Conservation (phyloP, 2,113 vertebrate genomes). For the Caracal caracal region DNA sequence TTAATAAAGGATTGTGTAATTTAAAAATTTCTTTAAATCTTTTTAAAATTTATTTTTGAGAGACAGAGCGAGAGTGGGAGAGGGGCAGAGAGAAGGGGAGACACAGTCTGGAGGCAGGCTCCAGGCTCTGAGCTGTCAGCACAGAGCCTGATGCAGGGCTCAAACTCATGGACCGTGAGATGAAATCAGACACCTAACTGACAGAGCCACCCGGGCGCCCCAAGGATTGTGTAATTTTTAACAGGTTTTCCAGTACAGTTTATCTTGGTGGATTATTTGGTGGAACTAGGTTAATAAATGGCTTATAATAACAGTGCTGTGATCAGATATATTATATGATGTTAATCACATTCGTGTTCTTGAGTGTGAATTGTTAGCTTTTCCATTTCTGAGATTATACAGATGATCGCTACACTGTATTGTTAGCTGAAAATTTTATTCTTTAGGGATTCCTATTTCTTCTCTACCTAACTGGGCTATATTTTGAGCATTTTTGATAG, state of each 20-base stretch:
- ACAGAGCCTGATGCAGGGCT: too few relatives aligned
- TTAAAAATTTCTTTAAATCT: background rate
- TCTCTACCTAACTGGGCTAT: background rate
- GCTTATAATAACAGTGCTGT: background rate
- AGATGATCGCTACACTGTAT: background rate
- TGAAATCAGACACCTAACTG: too few relatives aligned
- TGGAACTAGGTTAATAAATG: conserved; percentile 25
- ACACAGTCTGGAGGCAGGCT: too few relatives aligned
- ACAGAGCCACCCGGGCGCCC: too few relatives aligned
- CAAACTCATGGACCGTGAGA: too few relatives aligned
- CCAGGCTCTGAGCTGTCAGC: too few relatives aligned
- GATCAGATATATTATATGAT: background rate
- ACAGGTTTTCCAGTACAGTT: background rate
- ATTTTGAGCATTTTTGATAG: conserved; percentile 3
- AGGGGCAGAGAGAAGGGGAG: too few relatives aligned
- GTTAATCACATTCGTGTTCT: background rate
- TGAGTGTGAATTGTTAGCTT: background rate
- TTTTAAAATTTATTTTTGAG: too few relatives aligned
- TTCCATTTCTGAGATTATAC: background rate
- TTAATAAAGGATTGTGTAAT: background rate
- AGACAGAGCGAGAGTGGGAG: too few relatives aligned
- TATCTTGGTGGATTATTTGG: conserved; percentile 28
- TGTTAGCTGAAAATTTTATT: background rate
- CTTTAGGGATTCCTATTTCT: background rate
- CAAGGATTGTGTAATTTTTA: conserved; percentile 8